Evolutionary conservation across 2,797 vertebrate genomes (phyloP), one percentile per base, ranked within the genome.

Genomic region (Vipera latastei): DNA sequence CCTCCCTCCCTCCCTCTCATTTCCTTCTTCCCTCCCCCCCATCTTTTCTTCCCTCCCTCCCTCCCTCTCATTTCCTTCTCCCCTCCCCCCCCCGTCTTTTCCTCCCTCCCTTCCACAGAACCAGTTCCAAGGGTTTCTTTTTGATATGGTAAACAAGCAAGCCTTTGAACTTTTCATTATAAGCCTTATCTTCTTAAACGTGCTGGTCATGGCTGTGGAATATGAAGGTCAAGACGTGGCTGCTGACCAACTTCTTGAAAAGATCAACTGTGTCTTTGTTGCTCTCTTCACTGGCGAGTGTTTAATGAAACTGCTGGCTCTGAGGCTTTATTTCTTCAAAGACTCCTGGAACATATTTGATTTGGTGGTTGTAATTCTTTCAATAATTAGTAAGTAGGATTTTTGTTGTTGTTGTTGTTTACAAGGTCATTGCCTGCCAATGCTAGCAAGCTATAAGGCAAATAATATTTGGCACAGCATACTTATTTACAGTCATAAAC

Each of bases 271-370:
- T 85, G 98, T 96, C 96, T 99, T 99, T 97, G 98, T 99, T 95
- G 90, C 98, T 0, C 78, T 99, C 95, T 99, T 99, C 97, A 98
- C 98, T 86, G 28, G 94, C 0, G 99, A 99, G 96, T 99, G 98
- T 97, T 95, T 98, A 93, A 86, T 98, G 86, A 99, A 99, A 97
- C 97, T 99, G 38, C 93, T 99, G 89, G 99, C 98, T 9, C 97
- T 99, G 94, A 98, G 99, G n/a, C 98, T 98, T 14, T 98, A 99
- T 97, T 99, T 98, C 97, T 99, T 99, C 97, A 99, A 97, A 48
- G 97, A 98, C 1, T 98, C 98, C 95, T 99, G 99, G 99, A 99
- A 99, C 92, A 98, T 99, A 96, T 99, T 99, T 95, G 99, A 99
- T 97, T 98, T 99, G 69, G 98, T 98, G 95, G 98, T 99, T 26